These are phyloP conservation scores for Exephanes ischioxanthus DNA, from an alignment of 2,888 invertebrate genomes.

Conservation along the genomic window DNA sequence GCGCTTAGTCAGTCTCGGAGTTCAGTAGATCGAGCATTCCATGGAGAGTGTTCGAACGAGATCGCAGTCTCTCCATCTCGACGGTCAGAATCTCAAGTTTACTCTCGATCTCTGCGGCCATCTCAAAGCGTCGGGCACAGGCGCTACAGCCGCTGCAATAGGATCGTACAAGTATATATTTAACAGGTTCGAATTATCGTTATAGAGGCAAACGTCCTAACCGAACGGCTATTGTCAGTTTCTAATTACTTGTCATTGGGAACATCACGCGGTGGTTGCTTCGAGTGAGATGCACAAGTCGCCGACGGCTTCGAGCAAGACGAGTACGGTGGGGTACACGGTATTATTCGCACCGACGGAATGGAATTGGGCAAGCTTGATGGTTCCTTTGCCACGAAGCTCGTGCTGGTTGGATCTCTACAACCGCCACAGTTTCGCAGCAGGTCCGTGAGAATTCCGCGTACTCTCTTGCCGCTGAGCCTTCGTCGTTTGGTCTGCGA, in stretches of 20 bases:
- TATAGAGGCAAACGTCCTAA: no score
- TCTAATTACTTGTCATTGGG: conserved; percentile 56
- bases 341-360: conserved; percentile 65
- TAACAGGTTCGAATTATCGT: no score
- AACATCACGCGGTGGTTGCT: conserved; percentile 44
- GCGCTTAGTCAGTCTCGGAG: conserved; percentile 52
- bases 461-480: conserved; percentile 79
- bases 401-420: conserved; percentile 70
- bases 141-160: conserved; percentile 75
- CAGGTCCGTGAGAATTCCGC: conserved; percentile 80
- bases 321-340: conserved; percentile 46
- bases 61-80: conserved; percentile 79
- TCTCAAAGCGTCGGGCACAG: conserved; percentile 71
- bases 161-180: conserved; percentile 11
- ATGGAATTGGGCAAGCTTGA: conserved; percentile 44
- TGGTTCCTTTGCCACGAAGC: conserved; percentile 39
- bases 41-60: conserved; percentile 78
- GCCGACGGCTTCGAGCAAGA: conserved; percentile 44
- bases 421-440: conserved; percentile 81
- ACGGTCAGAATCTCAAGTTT: conserved; percentile 78
- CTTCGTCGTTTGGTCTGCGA: conserved; percentile 77
- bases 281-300: conserved; percentile 33
- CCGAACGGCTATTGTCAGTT: neutral
- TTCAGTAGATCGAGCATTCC: conserved; percentile 78
- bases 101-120: conserved; percentile 73